A percentile compares a stretch with the other conserved stretches of the same genome.
These are phyloP conservation scores for Menidia beryllina DNA, from an alignment of 2,113 vertebrate species.

Conservation along the genomic window DNA sequence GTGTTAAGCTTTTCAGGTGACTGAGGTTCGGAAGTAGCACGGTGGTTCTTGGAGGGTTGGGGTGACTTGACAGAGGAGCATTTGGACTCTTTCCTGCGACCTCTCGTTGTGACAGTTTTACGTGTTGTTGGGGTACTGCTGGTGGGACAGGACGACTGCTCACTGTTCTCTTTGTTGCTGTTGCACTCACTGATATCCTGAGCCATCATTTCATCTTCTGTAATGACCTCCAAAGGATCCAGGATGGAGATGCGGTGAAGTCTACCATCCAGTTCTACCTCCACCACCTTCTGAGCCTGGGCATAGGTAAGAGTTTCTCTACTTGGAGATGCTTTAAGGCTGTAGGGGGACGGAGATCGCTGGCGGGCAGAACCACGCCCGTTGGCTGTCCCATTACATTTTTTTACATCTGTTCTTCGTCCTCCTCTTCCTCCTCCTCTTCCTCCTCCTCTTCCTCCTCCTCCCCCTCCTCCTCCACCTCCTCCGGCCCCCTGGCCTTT, in stretches of 20 bases:
- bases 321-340: conserved; percentile 90
- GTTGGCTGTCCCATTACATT: conserved; percentile 69
- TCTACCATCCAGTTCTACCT: conserved; percentile 96
- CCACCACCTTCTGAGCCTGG: conserved; percentile 95
- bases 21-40: conserved; percentile 52
- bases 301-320: conserved; percentile 93
- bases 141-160: conserved; percentile 86
- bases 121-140: conserved; percentile 84
- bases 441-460: conserved; percentile 70
- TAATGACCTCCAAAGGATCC: conserved; percentile 94
- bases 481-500: conserved; percentile 83
- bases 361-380: conserved; percentile 80
- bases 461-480: conserved; percentile 81
- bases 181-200: conserved; percentile 98
- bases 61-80: conserved; percentile 53
- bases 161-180: conserved; percentile 98
- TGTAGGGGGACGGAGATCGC: conserved; percentile 91
- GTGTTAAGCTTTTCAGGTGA: conserved; percentile 66
- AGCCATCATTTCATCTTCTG: conserved; percentile 94
- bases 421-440: conserved; percentile 82
- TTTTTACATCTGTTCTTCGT: conserved; percentile 73
- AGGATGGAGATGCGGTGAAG: conserved; percentile 96
- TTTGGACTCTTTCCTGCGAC: conserved; percentile 89
- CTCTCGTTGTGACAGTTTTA: conserved; percentile 83
- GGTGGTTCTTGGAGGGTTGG: conserved; percentile 73